Base-by-base conservation (phyloP, 2,113 vertebrate species). In the Pterocles gutturalis region DNA sequence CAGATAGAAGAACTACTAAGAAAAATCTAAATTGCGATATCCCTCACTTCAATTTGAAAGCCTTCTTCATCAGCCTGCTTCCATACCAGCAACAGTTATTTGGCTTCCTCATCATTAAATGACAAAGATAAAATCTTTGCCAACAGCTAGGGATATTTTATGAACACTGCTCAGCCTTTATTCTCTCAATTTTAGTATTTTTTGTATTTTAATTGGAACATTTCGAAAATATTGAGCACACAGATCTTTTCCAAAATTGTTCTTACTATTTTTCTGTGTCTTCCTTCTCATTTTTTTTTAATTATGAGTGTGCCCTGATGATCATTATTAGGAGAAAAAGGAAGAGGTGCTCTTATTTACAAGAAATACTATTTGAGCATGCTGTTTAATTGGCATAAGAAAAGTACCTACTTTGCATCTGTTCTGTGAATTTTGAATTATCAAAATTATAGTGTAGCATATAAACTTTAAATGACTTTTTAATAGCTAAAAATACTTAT, bases 91-190 rank as follows among this genome's bases (percentile, higher is more conserved):
- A 91, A 61, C 70, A 91, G 75, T 87, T 93, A 69, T 53, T 69
- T 89, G 84, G 46, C 54, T 93, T 92, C 75, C 75, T 96, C 84
- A 67, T 73, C 76, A 67, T 86, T 86, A 89, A 96, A 73, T 54
- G 54, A 87, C 76, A 91, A 95, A 83, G 65, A 93, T 75, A 58
- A 91, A 66, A 84, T 65, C 55, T 96, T 95, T 91, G 58, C 82
- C 31, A 10, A 79, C 17, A 80, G 43, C 64, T 80, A 88, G 85
- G 53, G 25, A 10, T 94, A 25, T 72, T 85, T 95, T 94, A 67
- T 49, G 53, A 89, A 48, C 45, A 38, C 16, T 89, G 36, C 60
- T 91, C 34, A 71, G 75, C 16, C 58, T 90, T 88, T 93, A 77
- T 89, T 86, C 36, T 85, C n/a, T 79, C 48, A 83, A 70, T 95